phyloP scores from a whole-genome alignment of 2,113 vertebrate genomes.

The Phalacrocorax aristotelis region DNA sequence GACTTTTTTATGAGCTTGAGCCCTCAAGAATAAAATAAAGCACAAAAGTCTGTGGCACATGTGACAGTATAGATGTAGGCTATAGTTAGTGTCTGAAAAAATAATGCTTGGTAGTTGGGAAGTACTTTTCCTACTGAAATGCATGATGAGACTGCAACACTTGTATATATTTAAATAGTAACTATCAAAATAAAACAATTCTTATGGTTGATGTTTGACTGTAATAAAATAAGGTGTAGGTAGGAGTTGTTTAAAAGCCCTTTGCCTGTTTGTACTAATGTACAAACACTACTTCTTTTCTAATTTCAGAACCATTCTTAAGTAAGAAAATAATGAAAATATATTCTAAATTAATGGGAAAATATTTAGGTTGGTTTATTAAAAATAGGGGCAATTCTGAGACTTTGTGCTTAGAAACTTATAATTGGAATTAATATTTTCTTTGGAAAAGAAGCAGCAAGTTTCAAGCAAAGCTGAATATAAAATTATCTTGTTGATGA shows the following conservation, averaged over 20 bases:
- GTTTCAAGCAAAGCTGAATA: neutral
- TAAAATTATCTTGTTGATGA: neutral
- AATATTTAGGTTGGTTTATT: neutral
- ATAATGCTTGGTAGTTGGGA: neutral
- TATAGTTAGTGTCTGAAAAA: neutral
- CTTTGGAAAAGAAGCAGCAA: neutral
- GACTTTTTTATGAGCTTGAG: neutral
- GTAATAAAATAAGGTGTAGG: neutral
- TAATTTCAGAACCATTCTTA: neutral
- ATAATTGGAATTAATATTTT: neutral
- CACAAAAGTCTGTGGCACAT: neutral
- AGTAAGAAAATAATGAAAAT: neutral
- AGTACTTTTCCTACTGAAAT: neutral
- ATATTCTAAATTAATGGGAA: neutral
- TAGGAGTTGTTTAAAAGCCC: neutral
- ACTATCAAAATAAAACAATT: neutral
- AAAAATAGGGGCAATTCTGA: neutral
- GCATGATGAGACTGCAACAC: neutral
- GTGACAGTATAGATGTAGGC: neutral
- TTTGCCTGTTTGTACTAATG: neutral
- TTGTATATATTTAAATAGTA: neutral
- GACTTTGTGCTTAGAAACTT: neutral
- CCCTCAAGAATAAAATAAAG: neutral
- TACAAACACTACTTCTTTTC: neutral
- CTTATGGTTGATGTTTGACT: neutral